Conservation (phyloP, 2,797 vertebrate species). For the Poecilia wingei region DNA sequence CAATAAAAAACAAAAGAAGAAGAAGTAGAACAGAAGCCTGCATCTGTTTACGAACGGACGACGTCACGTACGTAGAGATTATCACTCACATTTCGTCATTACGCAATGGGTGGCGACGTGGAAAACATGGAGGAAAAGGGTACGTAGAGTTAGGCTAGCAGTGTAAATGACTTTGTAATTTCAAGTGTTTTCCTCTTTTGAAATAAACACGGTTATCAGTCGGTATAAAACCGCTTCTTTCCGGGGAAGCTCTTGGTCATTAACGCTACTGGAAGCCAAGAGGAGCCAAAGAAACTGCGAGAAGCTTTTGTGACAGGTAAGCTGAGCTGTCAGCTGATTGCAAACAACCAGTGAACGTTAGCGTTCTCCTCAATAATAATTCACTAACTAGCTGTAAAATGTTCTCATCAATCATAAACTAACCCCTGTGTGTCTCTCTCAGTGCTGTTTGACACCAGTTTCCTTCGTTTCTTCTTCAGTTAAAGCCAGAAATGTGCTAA, state of each 20-base stretch:
- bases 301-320: constrained; percentile 76
- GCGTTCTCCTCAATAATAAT: constrained; percentile 11
- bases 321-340: constrained; percentile 68
- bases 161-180: constrained; percentile 15
- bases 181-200: not conserved
- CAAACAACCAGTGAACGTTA: constrained; percentile 44
- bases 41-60: constrained; percentile 8
- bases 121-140: constrained; percentile 72
- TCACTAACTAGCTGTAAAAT: not conserved
- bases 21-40: not conserved
- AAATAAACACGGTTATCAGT: not conserved
- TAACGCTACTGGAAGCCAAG: not conserved
- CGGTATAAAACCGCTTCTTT: not conserved
- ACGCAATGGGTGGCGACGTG: constrained; percentile 72
- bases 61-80: not conserved
- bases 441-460: not conserved
- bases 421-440: not conserved
- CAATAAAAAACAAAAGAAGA: no score
- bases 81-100: constrained; percentile 38
- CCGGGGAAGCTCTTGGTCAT: not conserved
- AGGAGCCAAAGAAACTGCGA: constrained; percentile 36
- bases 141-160: constrained; percentile 63
- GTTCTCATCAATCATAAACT: not conserved
- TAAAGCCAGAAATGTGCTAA: constrained; percentile 37
- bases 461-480: not conserved